Evolutionary conservation across 2,888 invertebrate species (phyloP).

Genomic region (Thymelicus sylvestris): DNA sequence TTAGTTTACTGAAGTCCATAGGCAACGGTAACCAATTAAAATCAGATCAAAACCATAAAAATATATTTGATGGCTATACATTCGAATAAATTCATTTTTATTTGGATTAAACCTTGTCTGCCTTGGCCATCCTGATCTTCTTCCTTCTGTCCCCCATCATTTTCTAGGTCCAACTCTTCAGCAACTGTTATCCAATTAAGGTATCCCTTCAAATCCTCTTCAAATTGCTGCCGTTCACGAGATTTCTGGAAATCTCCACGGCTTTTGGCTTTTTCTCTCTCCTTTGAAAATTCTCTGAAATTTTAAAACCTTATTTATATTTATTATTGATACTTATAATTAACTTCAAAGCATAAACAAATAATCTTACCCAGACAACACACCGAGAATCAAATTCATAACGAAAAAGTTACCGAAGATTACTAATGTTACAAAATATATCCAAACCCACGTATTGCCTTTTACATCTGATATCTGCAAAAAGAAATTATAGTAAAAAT

Average conservation of each 20-base stretch:
- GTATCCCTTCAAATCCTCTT: constrained; percentile 98
- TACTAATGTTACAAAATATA: constrained; percentile 99
- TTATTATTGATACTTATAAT: no score
- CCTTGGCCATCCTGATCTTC: constrained; percentile 86
- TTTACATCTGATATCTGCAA: constrained; percentile 96
- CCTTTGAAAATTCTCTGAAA: constrained; percentile 99
- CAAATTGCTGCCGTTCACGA: constrained; percentile 98
- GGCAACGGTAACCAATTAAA: no score
- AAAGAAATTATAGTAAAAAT: neutral
- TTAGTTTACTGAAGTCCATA: no score
- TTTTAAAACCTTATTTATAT: no score
- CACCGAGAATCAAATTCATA: constrained; percentile 99
- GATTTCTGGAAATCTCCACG: constrained; percentile 99
- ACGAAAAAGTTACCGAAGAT: constrained; percentile 99
- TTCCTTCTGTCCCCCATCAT: constrained; percentile 89
- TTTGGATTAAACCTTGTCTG: constrained; percentile 38
- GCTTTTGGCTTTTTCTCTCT: constrained; percentile 99
- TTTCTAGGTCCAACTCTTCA: constrained; percentile 98
- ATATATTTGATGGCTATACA: no score
- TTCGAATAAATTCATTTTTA: neutral
- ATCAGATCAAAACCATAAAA: no score
- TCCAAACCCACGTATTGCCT: constrained; percentile 98
- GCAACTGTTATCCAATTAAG: constrained; percentile 99
- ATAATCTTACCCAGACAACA: constrained; percentile 95
- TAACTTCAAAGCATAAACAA: no score